These are phyloP conservation scores for Hipposideros larvatus DNA, from an alignment of 2,797 vertebrate species.

Conservation along the genomic window DNA sequence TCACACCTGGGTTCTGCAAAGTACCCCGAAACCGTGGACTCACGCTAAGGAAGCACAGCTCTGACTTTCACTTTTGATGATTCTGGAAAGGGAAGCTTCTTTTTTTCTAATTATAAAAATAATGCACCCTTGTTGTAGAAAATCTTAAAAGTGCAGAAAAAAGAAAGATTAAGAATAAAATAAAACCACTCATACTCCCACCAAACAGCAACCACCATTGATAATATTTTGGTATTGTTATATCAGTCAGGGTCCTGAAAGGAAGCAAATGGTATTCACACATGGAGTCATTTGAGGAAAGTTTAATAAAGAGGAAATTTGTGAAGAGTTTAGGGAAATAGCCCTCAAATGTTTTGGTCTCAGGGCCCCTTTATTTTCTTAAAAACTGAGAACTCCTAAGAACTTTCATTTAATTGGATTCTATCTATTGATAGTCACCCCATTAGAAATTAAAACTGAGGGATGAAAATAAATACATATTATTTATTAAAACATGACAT, in stretches of 20 bases:
- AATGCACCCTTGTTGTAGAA: constrained; percentile 1
- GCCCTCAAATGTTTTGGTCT: background rate
- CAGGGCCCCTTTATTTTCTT: constrained; percentile 13
- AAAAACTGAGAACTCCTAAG: background rate
- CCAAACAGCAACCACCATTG: background rate
- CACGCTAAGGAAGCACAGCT: background rate
- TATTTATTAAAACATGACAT: background rate
- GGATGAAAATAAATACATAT: constrained; percentile 23
- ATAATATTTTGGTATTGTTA: background rate
- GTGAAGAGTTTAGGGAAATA: background rate
- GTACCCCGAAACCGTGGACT: background rate
- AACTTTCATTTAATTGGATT: constrained; percentile 4
- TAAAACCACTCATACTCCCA: background rate
- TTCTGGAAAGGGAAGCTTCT: constrained; percentile 42
- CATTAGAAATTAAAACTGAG: constrained; percentile 1
- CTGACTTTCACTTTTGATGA: constrained; percentile 60
- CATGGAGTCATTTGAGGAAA: background rate
- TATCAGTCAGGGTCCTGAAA: background rate
- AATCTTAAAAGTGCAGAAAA: background rate
- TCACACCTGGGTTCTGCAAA: background rate
- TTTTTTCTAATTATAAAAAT: constrained; percentile 54
- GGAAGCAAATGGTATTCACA: background rate
- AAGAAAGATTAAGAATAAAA: constrained; percentile 2
- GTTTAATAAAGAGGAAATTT: constrained; percentile 37
- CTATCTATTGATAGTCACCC: background rate